These are phyloP conservation scores for Nomada flava DNA, from an alignment of 2,888 invertebrate species.

Conservation along the genomic window DNA sequence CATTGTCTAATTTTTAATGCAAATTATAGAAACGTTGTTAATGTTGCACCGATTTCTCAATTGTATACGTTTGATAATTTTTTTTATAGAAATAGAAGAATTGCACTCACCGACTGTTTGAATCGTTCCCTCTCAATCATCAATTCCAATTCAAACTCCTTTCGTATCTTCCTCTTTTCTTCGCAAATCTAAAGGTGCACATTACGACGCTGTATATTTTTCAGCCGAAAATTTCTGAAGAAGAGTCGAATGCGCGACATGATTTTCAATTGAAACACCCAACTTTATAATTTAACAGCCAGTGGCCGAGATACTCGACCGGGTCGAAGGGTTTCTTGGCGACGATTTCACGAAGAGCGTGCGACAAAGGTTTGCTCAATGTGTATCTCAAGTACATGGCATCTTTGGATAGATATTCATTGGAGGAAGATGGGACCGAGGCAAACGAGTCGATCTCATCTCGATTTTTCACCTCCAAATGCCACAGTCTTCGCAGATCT, in stretches of 20 bases:
- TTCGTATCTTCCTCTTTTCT: constrained; percentile 26
- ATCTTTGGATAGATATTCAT: constrained; percentile 47
- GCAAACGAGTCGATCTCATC: constrained; percentile 14
- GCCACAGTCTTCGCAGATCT: constrained; percentile 33
- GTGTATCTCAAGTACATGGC: constrained; percentile 63
- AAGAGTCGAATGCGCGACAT: background rate
- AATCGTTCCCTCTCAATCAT: constrained; percentile 41
- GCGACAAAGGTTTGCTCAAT: constrained; percentile 64
- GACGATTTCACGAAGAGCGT: constrained; percentile 74
- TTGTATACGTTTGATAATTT: background rate
- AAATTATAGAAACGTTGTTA: background rate
- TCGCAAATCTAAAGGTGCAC: constrained; percentile 51
- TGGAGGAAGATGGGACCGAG: constrained; percentile 30
- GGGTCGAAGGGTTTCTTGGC: constrained; percentile 76
- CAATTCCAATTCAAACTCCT: constrained; percentile 52
- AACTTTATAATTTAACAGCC: constrained; percentile 77
- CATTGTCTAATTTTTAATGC: constrained; percentile 3
- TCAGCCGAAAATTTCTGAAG: background rate
- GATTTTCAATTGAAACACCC: background rate
- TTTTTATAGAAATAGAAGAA: constrained; percentile 10
- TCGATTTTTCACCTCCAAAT: constrained; percentile 8
- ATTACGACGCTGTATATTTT: background rate
- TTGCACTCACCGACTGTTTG: constrained; percentile 27
- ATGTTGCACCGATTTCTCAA: background rate
- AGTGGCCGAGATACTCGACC: constrained; percentile 78